phyloP scores from a whole-genome alignment of 2,113 vertebrate species.

The Xiphophorus maculatus region DNA sequence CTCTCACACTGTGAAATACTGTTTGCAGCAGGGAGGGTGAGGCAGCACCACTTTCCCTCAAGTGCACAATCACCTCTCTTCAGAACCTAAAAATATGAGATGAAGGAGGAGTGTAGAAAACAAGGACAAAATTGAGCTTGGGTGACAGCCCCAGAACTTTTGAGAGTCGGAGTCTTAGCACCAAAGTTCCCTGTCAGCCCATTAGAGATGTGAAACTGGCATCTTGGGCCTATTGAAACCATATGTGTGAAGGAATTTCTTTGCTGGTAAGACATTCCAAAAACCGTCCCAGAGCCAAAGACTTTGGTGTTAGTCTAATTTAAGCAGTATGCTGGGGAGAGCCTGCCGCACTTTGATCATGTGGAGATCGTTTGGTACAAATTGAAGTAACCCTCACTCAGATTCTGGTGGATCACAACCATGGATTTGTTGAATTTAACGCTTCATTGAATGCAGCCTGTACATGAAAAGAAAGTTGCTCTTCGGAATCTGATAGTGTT shows the following conservation, averaged over 20 bases:
- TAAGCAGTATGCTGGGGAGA: conserved; percentile 99
- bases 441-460: conserved; percentile 97
- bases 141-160: conserved; percentile 96
- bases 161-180: conserved; percentile 95
- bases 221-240: conserved; percentile 96
- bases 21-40: conserved; percentile 46
- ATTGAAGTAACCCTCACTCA: conserved; percentile 99
- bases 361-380: conserved; percentile 99
- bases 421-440: conserved; percentile 99
- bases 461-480: conserved; percentile 94
- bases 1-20: conserved; percentile 79
- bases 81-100: conserved; percentile 85
- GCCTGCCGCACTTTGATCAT: conserved; percentile 97
- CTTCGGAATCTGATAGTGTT: conserved; percentile 91
- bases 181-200: conserved; percentile 96
- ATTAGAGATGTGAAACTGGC: conserved; percentile 98
- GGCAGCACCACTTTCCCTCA: conserved; percentile 71
- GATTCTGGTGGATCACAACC: conserved; percentile 98
- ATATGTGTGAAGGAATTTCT: conserved; percentile 98
- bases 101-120: conserved; percentile 64
- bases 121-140: conserved; percentile 84
- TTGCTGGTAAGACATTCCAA: conserved; percentile 99
- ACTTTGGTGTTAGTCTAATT: conserved; percentile 99
- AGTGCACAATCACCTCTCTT: conserved; percentile 88
- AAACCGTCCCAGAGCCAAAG: conserved; percentile 98